Base-by-base conservation (phyloP, 2,113 vertebrate genomes). In the Onychostoma macrolepis region DNA sequence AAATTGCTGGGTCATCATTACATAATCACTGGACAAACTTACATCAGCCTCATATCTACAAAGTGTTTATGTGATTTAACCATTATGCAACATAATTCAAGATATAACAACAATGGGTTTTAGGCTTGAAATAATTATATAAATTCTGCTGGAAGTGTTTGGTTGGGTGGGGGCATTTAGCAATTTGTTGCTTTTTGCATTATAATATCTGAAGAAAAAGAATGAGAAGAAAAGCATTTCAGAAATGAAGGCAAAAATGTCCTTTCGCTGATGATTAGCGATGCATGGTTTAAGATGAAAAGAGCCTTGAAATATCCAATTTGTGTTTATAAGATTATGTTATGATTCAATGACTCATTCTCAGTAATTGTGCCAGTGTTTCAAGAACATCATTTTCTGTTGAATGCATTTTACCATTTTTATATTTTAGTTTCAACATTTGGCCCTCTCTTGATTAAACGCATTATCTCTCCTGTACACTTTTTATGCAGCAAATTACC, bases 301-400 rank as follows among this genome's bases (percentile, higher is more conserved):
- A 63, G 24, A 81, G 79, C 56, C 76, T 56, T 79, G 48, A 79
- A 56, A 79, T 56, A 79, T 53, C 76, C 53, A 65, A 41, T 65
- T 65, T 41, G 56, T 81, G 33, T 65, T 43, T 41, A 65, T 67
- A 41, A 30, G 80, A 82, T 82, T 82, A 61, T 26, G 13, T 43
- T 56, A 79, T 53, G 50, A 56, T 61, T 63, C 79, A 63, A 0
- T 79, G 48, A 58, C 77, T 81, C 33, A 26, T 81, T 81, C n/a
- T 26, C 36, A 19, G 30, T 81, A 65, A 65, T 41, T 19, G 36
- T 65, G 79, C 58, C 26, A 76, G 41, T 48, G 24, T 48, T 75
- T 75, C 28, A 75, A 65, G 61, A 45, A 45, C 24, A 45, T 45
- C 1, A 45, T 63, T 82, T 82, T 82, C 58, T 56, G 48, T 79